phyloP scores from a whole-genome alignment of 1,140 invertebrate genomes.

The Scaptomyza montana region DNA sequence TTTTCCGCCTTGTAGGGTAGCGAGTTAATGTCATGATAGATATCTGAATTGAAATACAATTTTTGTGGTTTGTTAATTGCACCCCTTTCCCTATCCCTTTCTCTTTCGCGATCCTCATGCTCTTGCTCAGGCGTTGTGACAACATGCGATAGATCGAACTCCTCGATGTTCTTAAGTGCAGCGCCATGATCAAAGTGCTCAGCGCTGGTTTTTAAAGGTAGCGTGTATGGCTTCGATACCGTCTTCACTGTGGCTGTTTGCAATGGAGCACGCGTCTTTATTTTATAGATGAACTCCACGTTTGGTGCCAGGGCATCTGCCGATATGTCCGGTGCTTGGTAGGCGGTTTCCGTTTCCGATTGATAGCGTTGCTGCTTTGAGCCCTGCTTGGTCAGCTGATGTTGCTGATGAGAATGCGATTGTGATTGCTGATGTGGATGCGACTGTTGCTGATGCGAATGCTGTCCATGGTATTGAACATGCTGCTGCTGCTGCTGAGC shows the following conservation, averaged over 20 bases:
- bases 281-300: slow-evolving; percentile 81
- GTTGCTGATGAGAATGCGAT: slow-evolving; percentile 4
- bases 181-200: slow-evolving; percentile 78
- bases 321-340: slow-evolving; percentile 63
- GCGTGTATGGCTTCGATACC: slow-evolving; percentile 73
- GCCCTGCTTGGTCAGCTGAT: slow-evolving; percentile 32
- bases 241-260: slow-evolving; percentile 81
- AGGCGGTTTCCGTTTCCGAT: slow-evolving; percentile 68
- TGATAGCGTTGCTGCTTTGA: slow-evolving; percentile 62
- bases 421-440: not conserved
- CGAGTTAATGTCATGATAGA: slow-evolving; percentile 82
- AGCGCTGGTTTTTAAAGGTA: slow-evolving; percentile 61
- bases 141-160: slow-evolving; percentile 78
- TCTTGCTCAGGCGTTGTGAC: slow-evolving; percentile 65
- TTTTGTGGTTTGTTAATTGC: slow-evolving; percentile 65
- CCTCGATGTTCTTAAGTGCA: slow-evolving; percentile 76
- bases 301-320: slow-evolving; percentile 66
- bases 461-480: slow-evolving; percentile 10
- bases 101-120: slow-evolving; percentile 20
- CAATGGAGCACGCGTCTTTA: slow-evolving; percentile 74
- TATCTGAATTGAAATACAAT: slow-evolving; percentile 79
- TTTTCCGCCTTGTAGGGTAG: slow-evolving; percentile 73
- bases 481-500: slow-evolving; percentile 26
- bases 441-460: not conserved
- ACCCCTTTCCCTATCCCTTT: not conserved